phyloP scores from a whole-genome alignment of 2,888 invertebrate species.

The Noctua janthe region DNA sequence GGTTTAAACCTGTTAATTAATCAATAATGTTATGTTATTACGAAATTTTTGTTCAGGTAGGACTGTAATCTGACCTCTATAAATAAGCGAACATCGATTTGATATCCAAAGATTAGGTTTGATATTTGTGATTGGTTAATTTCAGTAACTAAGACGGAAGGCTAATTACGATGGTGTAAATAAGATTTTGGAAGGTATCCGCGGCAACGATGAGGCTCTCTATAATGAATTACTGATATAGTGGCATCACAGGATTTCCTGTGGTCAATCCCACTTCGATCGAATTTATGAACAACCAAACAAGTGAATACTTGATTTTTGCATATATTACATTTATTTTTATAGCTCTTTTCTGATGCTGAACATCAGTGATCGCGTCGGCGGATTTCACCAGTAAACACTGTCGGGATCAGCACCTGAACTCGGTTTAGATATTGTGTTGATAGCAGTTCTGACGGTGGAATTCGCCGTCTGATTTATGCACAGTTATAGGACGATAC shows the following conservation, averaged over 20 bases:
- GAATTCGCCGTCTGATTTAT: neutral
- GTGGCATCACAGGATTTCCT: neutral
- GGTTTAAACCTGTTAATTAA: neutral
- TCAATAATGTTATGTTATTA: neutral
- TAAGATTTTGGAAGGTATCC: neutral
- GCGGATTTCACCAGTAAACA: neutral
- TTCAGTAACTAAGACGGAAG: neutral
- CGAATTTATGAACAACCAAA: neutral
- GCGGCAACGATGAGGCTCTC: neutral
- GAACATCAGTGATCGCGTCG: neutral
- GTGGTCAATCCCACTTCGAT: no score
- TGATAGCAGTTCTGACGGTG: neutral
- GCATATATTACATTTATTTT: neutral
- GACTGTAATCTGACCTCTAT: neutral
- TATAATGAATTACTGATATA: no score
- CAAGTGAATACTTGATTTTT: neutral
- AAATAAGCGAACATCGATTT: neutral
- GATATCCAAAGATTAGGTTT: neutral
- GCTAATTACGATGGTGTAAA: neutral
- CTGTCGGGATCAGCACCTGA: neutral
- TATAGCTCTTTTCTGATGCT: no score
- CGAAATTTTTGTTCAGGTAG: no score
- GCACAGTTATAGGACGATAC: no score
- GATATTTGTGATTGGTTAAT: neutral
- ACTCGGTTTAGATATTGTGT: neutral